phyloP scores from a whole-genome alignment of 1,140 invertebrate genomes.

The Papilio helenus region DNA sequence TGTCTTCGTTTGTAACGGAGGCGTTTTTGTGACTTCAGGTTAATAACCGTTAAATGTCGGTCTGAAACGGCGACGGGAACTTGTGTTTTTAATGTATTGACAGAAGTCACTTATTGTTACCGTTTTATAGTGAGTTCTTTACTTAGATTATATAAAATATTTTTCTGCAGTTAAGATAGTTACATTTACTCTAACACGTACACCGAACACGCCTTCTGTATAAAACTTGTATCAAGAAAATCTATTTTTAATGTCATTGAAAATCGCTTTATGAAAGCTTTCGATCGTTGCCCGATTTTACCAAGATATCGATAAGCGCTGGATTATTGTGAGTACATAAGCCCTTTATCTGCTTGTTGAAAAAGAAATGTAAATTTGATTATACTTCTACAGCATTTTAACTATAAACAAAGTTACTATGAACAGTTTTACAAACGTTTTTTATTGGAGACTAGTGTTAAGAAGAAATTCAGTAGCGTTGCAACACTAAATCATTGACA shows the following conservation, averaged over 20 bases:
- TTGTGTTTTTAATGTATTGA: slow-evolving; percentile 35
- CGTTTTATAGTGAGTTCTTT: neutral
- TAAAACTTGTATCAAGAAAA: slow-evolving; percentile 58
- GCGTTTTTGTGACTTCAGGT: slow-evolving; percentile 39
- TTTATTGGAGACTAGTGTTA: neutral
- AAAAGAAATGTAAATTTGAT: neutral
- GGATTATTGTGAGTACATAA: neutral
- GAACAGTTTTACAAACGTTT: neutral
- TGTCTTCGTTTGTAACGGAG: slow-evolving; percentile 33
- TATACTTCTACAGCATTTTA: neutral
- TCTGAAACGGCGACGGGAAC: slow-evolving; percentile 32
- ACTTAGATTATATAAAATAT: neutral
- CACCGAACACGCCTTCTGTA: slow-evolving; percentile 48
- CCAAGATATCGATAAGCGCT: neutral
- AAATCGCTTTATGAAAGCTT: slow-evolving; percentile 48
- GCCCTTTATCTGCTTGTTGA: slow-evolving; percentile 1
- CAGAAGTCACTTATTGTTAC: slow-evolving; percentile 24
- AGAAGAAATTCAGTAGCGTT: too few relatives aligned
- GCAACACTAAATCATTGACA: too few relatives aligned
- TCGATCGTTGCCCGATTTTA: neutral
- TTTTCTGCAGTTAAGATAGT: neutral
- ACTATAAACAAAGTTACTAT: neutral
- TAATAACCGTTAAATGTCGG: slow-evolving; percentile 39
- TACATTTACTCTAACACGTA: slow-evolving; percentile 19
- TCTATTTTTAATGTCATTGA: slow-evolving; percentile 63